These are phyloP conservation scores for Minunthozetes semirufus DNA, from an alignment of 2,888 invertebrate species.

Conservation along the genomic window DNA sequence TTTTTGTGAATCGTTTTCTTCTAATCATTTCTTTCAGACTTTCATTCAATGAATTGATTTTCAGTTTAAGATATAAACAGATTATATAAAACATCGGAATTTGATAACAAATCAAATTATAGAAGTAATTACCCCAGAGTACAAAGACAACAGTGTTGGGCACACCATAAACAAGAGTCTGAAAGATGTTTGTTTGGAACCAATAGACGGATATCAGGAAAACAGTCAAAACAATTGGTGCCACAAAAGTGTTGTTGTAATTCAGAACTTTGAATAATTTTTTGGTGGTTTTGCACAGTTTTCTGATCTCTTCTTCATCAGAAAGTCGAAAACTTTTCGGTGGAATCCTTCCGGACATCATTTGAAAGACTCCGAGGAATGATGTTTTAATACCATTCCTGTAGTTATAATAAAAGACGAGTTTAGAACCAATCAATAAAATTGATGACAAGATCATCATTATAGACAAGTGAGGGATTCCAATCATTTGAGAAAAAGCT, in stretches of 20 bases:
- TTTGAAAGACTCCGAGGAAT: not conserved
- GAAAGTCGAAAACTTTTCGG: not conserved
- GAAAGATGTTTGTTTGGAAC: not conserved
- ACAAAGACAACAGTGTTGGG: too few relatives aligned
- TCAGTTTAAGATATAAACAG: not conserved
- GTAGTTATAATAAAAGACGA: not conserved
- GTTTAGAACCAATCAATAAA: not conserved
- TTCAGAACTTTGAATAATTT: not conserved
- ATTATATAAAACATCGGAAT: not conserved
- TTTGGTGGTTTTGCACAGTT: not conserved
- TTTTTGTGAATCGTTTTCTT: not conserved
- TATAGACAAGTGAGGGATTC: too few relatives aligned
- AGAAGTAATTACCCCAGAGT: too few relatives aligned
- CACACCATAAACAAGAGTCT: too few relatives aligned
- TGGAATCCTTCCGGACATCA: not conserved
- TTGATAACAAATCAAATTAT: not conserved
- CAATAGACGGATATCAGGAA: not conserved
- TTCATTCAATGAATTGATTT: not conserved
- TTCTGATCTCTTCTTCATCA: not conserved
- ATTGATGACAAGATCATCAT: too few relatives aligned
- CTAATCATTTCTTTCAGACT: not conserved
- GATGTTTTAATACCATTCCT: not conserved
- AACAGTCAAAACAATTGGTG: not conserved
- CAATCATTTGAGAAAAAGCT: too few relatives aligned
- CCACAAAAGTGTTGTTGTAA: not conserved